Base-by-base conservation (phyloP, 2,113 vertebrate genomes). In the Phaethornis superciliosus region DNA sequence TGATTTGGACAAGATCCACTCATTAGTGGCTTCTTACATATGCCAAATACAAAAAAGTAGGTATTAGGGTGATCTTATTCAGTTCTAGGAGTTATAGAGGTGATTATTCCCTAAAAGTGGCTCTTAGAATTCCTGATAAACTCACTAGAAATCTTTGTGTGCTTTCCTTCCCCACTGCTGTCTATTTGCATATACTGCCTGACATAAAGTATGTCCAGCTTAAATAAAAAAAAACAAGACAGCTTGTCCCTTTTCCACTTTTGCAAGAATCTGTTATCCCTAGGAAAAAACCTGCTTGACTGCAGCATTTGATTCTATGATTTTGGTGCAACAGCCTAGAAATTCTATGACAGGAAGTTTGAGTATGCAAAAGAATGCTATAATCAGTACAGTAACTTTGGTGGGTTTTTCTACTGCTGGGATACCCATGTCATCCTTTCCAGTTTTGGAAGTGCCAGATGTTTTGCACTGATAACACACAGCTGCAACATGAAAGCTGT, bases 391-490 rank as follows among this genome's bases (percentile, higher is more conserved):
- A 6, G 63, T 10, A 46, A 54, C 55, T 6, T 8, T 2, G 26
- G 20, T 60, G 62, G 4, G 40, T 64, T 84, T 21, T 67, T 42
- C 55, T 16, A 6, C 21, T 63, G 58, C 58, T 1, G 22, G 15
- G 35, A 26, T 12, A 35, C 32, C 44, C 3, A 0, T 58, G 64
- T 26, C 87, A 64, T 60, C 72, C 49, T 5, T 58, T 65, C 75
- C 1, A 7, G 35, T 10, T 76, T 76, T 47, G 76, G 68, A 56
- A 85, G 10, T 51, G 51, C 64, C 94, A 92, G 90, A 85, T 97
- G 97, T 92, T 96, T 37, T 81, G 81, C 71, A 35, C 54, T 93
- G 97, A 97, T 97, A 97, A 93, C 49, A 33, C 20, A 55, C 47
- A 78, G 80, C 63, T 33, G 68, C 82, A 49, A 32, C 46, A 28